Base-by-base conservation (phyloP, 2,113 vertebrate genomes). In the Misgurnus anguillicaudatus region DNA sequence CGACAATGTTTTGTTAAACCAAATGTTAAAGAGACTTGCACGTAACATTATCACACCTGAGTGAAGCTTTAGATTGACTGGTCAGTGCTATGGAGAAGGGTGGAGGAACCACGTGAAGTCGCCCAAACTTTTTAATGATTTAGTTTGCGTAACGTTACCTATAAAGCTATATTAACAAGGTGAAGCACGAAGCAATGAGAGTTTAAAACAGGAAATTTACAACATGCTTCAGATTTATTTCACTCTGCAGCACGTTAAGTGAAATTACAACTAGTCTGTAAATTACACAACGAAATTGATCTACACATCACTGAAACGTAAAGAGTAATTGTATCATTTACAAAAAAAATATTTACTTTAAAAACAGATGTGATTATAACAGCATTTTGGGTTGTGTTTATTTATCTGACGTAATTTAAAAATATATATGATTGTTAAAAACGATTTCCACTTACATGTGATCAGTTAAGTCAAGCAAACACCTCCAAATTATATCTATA, bases 391-490 rank as follows among this genome's bases (percentile, higher is more conserved):
- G 17, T 16, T 4, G 1, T 55, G 6, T 16, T 7, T 5, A 39
- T 24, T 21, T 47, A 8, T 13, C 47, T 5, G 5, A 64, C 16
- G 47, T 4, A 16, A 8, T 9, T 14, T 2, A 10, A 0, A 31
- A 47, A 21, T 3, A 17, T 21, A 3, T 62, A 47, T 48, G 6
- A 3, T 48, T n/a, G 36, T 74, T 24, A 39, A 60, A 74, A 64
- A 38, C 45, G 31, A 48, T 8, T 64, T 64, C 11, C 6, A 76
- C 58, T 76, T 76, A 76, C 60, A 73, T 73, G 41, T 47, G 41
- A 19, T 17, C 16, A 24, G 48, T 55, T 39, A 39, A 71, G 70
- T 9, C 71, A 62, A 62, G 9, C 57, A 62, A 75, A 36, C 69
- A 60, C 41, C 57, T 75, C 55, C 55, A 36, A 61, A 47, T 36